Conservation (phyloP, 2,113 vertebrate species). For the Suricata suricatta region DNA sequence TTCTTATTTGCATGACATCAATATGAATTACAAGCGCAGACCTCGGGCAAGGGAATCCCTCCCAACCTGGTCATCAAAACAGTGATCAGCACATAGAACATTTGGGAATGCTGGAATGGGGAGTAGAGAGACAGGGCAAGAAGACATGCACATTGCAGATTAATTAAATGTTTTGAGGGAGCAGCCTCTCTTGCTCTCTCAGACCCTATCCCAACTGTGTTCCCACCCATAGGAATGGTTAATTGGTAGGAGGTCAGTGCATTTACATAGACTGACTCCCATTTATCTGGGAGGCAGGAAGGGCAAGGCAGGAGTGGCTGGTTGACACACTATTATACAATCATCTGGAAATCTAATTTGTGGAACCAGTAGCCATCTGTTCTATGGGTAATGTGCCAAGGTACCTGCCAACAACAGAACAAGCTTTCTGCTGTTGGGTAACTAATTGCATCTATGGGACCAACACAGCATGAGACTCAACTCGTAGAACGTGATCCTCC, state of each 20-base stretch:
- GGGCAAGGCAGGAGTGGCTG: conserved; percentile 57
- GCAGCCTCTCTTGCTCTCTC: not conserved
- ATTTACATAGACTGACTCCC: conserved; percentile 37
- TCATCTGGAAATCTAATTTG: conserved; percentile 87
- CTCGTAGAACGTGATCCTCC: conserved; percentile 48
- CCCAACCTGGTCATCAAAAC: not conserved
- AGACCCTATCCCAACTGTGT: not conserved
- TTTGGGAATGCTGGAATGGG: not conserved
- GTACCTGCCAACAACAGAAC: conserved; percentile 80
- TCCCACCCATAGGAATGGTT: conserved; percentile 35
- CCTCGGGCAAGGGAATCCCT: not conserved
- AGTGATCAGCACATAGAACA: not conserved
- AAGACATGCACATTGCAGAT: not conserved
- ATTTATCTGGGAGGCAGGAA: conserved; percentile 44
- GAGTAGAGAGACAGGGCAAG: not conserved
- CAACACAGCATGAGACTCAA: conserved; percentile 74
- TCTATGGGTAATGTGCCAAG: conserved; percentile 81
- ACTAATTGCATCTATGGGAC: conserved; percentile 82
- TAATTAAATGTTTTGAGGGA: conserved; percentile 67
- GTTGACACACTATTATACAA: conserved; percentile 77
- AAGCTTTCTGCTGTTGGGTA: conserved; percentile 76
- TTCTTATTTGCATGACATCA: not conserved
- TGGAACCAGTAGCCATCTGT: conserved; percentile 85
- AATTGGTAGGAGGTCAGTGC: conserved; percentile 25
- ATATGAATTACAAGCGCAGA: not conserved